Percentiles rank a stretch among this genome's conserved stretches.
phyloP scores from a whole-genome alignment of 1,140 invertebrate genomes.

The Chionoecetes opilio region DNA sequence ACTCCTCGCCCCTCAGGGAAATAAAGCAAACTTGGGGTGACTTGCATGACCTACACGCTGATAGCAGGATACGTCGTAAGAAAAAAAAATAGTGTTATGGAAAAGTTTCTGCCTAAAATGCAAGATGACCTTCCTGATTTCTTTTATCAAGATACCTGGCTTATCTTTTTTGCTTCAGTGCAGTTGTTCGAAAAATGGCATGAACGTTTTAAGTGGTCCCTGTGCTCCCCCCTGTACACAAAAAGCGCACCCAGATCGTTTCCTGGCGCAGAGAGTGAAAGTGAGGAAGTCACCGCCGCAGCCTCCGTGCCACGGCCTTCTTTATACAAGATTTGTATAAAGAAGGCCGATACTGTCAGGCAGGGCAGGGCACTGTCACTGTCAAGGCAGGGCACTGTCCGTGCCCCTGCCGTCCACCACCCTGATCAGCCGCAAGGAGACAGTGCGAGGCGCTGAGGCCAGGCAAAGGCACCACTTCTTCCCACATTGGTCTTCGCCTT shows the following conservation, averaged over 20 bases:
- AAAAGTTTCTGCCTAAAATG: background rate
- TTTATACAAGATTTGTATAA: too few species aligned
- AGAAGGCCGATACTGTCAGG: too few species aligned
- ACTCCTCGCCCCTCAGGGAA: background rate
- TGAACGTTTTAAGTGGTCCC: background rate
- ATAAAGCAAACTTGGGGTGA: background rate
- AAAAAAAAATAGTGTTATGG: background rate
- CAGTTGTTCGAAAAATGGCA: background rate
- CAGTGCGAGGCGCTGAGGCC: too few species aligned
- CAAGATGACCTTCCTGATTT: background rate
- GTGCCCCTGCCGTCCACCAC: too few species aligned
- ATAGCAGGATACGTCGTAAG: background rate
- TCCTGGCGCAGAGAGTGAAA: background rate
- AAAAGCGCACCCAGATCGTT: background rate
- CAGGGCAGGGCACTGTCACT: too few species aligned
- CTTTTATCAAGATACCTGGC: background rate
- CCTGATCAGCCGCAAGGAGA: too few species aligned
- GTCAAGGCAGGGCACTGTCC: too few species aligned
- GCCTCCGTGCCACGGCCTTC: too few species aligned
- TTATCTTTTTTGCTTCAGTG: background rate
- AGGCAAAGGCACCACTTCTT: too few species aligned
- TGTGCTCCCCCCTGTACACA: background rate
- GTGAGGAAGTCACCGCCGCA: too few species aligned
- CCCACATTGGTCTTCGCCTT: too few species aligned
- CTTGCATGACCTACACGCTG: too few species aligned